Evolutionary conservation across 2,797 vertebrate genomes (phyloP).

Genomic region (Manis javanica): DNA sequence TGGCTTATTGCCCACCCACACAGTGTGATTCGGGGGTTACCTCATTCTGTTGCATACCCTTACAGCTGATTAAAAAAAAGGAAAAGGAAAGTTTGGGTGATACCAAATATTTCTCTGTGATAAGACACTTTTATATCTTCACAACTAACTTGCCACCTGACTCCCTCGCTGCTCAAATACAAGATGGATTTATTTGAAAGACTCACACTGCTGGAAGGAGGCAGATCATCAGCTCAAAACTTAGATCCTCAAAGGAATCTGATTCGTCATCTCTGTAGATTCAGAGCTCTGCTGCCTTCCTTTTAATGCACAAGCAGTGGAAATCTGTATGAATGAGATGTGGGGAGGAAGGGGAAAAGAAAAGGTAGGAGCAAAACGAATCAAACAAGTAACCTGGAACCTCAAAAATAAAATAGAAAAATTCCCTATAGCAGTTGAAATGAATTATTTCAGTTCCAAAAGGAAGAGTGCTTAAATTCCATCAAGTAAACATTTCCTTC

Average conservation of each 20-base stretch:
- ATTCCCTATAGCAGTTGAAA: background rate
- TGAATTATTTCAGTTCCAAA: constrained; percentile 33
- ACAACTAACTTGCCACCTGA: constrained; percentile 40
- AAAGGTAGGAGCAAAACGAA: background rate
- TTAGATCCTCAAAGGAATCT: constrained; percentile 41
- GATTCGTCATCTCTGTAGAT: constrained; percentile 1
- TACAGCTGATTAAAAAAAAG: background rate
- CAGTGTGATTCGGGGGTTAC: background rate
- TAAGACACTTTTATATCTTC: constrained; percentile 40
- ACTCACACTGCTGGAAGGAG: constrained; percentile 1
- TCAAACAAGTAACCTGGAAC: constrained; percentile 20
- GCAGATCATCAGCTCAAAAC: background rate
- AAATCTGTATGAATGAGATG: background rate
- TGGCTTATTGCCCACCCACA: background rate
- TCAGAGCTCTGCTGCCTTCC: background rate
- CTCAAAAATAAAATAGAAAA: constrained; percentile 16
- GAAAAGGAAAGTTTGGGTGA: constrained; percentile 14
- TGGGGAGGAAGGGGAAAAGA: background rate
- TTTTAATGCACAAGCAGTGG: background rate
- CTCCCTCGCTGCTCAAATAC: constrained; percentile 29
- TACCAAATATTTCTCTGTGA: background rate
- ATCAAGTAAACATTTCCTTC: constrained; percentile 36
- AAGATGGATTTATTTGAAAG: constrained; percentile 44
- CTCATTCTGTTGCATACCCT: background rate
- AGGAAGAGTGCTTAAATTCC: constrained; percentile 17